phyloP scores from a whole-genome alignment of 1,140 invertebrate species.

The Goniozus legneri region DNA sequence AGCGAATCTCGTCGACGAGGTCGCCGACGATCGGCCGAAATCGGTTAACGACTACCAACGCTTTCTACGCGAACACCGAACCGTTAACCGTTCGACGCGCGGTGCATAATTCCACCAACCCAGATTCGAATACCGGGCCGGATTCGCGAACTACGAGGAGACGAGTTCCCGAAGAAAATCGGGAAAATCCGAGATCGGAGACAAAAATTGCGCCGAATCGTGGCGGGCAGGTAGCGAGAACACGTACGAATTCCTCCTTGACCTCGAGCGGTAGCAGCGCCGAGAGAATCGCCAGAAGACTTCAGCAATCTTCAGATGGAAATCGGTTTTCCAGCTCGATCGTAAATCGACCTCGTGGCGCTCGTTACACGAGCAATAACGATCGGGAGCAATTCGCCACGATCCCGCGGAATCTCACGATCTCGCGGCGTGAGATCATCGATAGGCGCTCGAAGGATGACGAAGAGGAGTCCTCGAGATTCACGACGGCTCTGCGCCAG shows the following conservation, averaged over 20 bases:
- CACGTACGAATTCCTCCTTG: not conserved
- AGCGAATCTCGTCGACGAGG: constrained; percentile 16
- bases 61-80: constrained; percentile 35
- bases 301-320: constrained; percentile 12
- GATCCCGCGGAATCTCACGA: constrained; percentile 16
- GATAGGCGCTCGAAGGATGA: constrained; percentile 23
- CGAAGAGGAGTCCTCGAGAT: constrained; percentile 18
- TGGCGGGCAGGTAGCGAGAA: too few relatives aligned
- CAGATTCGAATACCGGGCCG: constrained; percentile 34
- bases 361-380: too few relatives aligned
- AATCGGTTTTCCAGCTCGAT: not conserved
- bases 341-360: too few relatives aligned
- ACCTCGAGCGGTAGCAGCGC: constrained; percentile 8
- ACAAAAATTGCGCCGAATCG: too few relatives aligned
- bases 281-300: constrained; percentile 13
- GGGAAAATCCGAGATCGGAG: too few relatives aligned
- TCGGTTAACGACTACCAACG: constrained; percentile 31
- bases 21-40: constrained; percentile 22
- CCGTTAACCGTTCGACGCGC: constrained; percentile 39
- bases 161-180: too few relatives aligned
- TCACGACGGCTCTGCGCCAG: constrained; percentile 20
- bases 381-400: constrained; percentile 12
- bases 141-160: constrained; percentile 18
- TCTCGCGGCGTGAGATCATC: constrained; percentile 40
- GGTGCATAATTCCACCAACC: constrained; percentile 44